These are phyloP conservation scores for Spinus olivaceus DNA, from an alignment of 2,797 vertebrate genomes.

Conservation along the genomic window DNA sequence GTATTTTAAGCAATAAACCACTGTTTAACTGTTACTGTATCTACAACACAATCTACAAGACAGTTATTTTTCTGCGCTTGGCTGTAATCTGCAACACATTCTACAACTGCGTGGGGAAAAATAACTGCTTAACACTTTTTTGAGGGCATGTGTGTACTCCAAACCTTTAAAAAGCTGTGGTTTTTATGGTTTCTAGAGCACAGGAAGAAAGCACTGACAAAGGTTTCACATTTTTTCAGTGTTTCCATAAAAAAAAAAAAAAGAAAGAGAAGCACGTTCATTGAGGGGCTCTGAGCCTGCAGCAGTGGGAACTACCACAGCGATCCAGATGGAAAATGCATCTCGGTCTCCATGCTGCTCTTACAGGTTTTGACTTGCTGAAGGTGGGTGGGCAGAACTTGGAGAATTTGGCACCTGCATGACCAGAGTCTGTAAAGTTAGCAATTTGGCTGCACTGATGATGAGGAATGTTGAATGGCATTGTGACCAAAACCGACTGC, in stretches of 20 bases:
- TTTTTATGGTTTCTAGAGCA: conserved; percentile 1
- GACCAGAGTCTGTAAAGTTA: conserved; percentile 30
- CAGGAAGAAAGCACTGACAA: background rate
- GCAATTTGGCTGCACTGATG: background rate
- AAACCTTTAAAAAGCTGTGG: background rate
- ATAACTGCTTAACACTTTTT: conserved; percentile 1
- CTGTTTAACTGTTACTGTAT: background rate
- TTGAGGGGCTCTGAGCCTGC: background rate
- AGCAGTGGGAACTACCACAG: background rate
- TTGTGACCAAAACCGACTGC: background rate
- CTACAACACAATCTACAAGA: background rate
- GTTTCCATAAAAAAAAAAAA: background rate
- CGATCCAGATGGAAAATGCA: conserved; percentile 26
- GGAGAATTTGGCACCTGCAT: conserved; percentile 35
- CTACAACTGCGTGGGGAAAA: conserved; percentile 30
- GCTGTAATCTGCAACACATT: conserved; percentile 12
- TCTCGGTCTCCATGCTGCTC: background rate
- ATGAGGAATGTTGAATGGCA: conserved; percentile 43
- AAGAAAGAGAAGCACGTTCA: background rate
- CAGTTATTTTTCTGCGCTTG: background rate
- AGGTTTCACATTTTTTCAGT: background rate
- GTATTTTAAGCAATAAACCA: conserved; percentile 3
- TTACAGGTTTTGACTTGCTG: conserved; percentile 2
- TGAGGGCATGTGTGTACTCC: background rate
- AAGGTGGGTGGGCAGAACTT: conserved; percentile 48